Conservation (phyloP, 2,888 invertebrate genomes). For the Mayetiola destructor region DNA sequence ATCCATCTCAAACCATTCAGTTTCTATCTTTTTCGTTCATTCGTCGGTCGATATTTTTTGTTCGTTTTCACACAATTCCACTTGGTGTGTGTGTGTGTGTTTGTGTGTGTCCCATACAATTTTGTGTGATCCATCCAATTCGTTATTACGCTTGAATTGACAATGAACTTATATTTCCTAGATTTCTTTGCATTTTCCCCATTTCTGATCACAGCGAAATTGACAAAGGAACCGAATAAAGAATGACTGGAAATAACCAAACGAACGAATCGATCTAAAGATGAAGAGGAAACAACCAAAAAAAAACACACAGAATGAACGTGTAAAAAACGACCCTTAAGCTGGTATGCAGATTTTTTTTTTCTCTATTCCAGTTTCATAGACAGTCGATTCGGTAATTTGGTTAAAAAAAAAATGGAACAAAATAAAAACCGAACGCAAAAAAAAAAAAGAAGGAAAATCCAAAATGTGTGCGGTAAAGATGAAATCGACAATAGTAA, state of each 20-base stretch:
- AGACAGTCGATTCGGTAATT: not conserved
- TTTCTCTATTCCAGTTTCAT: not conserved
- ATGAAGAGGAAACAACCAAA: not conserved
- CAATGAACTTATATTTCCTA: slow-evolving; percentile 11
- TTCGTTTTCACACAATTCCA: too few species aligned
- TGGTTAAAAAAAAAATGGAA: not conserved
- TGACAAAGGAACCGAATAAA: too few species aligned
- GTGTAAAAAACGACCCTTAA: not conserved
- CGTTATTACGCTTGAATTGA: slow-evolving; percentile 10
- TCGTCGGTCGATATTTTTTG: too few species aligned
- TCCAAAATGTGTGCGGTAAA: not conserved
- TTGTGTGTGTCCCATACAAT: too few species aligned
- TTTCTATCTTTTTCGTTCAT: too few species aligned
- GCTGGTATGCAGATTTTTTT: not conserved
- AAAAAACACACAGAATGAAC: not conserved
- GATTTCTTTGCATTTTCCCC: not conserved
- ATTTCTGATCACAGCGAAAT: not conserved
- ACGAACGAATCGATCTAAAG: not conserved
- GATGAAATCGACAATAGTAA: not conserved
- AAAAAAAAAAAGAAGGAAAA: not conserved
- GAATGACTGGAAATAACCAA: too few species aligned
- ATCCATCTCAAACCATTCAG: too few species aligned
- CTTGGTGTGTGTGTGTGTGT: too few species aligned
- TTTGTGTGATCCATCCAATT: slow-evolving; percentile 3
- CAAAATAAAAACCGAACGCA: not conserved